Evolutionary conservation across 2,888 invertebrate genomes (phyloP), one percentile per base, ranked within the genome.

Genomic region (Pyralis farinalis): DNA sequence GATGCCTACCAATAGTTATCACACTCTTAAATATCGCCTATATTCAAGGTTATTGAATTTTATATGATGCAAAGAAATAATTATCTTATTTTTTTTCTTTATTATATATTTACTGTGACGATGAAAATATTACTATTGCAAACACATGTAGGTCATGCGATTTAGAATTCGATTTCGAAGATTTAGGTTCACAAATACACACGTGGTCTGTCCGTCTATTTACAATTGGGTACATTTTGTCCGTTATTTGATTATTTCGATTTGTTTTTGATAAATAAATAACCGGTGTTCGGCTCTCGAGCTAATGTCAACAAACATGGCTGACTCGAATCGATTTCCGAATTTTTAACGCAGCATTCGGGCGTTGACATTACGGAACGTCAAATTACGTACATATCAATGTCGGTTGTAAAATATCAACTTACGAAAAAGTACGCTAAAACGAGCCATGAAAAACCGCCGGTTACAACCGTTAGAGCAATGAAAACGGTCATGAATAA

Each of bases 401-500:
- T 42, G 30, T 37, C 35, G 10, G 36, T 37, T 29, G 20, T 37
- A 37, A 37, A 28, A 30, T 37, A 20, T 29, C 21, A 29, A 29
- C 20, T 37, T 67, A 27, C 33, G 1, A 38, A 51, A 48, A 49
- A 44, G 48, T 51, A 58, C 48, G 53, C 47, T 46, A 46, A 51
- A 50, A 44, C 47, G 46, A 44, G 40, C 38, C 38, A 44, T 51
- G 40, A 46, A 45, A 49, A 54, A 62, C 49, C 37, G 51, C 56
- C 60, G 60, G 47, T 62, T 50, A 53, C 47, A 68, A 76, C 76
- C 71, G 72, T 75, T 68, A 71, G 42, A 53, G 55, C 49, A 63
- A 60, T 56, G 52, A 63, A 61, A 56, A 47, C 46, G 48, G 58
- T 54, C 56, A 60, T 66, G 63, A 63, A 60, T 55, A 62, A 66